These are phyloP conservation scores for Microhierax caerulescens DNA, from an alignment of 2,797 vertebrate species.

Conservation along the genomic window DNA sequence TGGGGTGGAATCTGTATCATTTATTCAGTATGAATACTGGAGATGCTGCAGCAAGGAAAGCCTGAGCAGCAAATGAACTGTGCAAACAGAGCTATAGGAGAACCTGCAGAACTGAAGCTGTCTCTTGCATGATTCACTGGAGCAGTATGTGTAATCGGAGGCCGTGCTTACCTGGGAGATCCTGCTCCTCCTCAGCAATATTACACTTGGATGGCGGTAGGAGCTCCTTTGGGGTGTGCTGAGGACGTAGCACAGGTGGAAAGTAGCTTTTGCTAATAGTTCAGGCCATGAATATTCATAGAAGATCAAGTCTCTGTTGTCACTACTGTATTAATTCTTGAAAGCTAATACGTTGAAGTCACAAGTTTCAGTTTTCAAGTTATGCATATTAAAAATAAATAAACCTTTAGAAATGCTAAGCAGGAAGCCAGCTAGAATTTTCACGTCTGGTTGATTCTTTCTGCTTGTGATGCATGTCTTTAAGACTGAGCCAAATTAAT, in stretches of 20 bases:
- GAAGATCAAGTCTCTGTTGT: fast-evolving
- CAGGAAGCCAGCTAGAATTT: background rate
- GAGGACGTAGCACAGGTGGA: background rate
- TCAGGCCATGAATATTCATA: background rate
- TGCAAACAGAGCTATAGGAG: background rate
- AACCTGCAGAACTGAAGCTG: background rate
- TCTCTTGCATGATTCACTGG: background rate
- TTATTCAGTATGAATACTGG: background rate
- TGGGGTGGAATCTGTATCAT: background rate
- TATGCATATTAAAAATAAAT: background rate
- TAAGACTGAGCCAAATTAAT: background rate
- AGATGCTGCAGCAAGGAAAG: background rate
- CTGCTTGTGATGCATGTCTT: background rate
- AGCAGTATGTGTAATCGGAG: background rate
- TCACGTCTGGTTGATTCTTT: background rate
- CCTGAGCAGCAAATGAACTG: background rate
- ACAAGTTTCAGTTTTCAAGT: background rate
- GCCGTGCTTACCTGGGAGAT: background rate
- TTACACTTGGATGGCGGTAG: background rate
- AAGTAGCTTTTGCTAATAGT: background rate
- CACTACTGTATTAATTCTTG: background rate
- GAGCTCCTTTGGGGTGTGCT: background rate
- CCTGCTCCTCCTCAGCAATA: background rate
- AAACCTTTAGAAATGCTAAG: background rate
- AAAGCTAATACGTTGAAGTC: background rate